Percentiles rank a stretch among this genome's conserved stretches.
Conservation (phyloP, 2,797 vertebrate species). For the Oryzias dopingdopingensis region DNA sequence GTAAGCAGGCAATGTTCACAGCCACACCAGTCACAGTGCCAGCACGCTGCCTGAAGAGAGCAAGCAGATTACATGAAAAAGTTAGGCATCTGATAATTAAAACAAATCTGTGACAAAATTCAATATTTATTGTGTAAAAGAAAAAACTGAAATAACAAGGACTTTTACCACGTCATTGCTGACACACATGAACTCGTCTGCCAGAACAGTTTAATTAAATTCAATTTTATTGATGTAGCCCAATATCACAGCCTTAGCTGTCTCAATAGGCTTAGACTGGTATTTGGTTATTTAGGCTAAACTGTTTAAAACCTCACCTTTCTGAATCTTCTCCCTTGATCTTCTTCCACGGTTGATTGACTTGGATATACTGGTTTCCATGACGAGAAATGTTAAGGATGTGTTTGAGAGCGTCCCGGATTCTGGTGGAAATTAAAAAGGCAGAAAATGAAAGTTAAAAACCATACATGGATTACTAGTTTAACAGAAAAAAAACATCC, state of each 20-base stretch:
- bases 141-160: no score
- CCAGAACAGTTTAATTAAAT: no score
- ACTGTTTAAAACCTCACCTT: constrained; percentile 66
- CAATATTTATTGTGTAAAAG: no score
- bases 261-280: no score
- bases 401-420: constrained; percentile 90
- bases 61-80: constrained; percentile 5
- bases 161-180: no score
- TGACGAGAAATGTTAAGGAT: constrained; percentile 93
- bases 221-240: no score
- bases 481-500: no score
- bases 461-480: no score
- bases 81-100: background rate
- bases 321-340: constrained; percentile 88
- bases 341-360: constrained; percentile 93
- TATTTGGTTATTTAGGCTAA: background rate
- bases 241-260: no score
- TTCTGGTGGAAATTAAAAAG: constrained; percentile 69
- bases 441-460: constrained; percentile 1
- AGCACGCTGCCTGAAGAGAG: constrained; percentile 79
- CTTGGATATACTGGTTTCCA: constrained; percentile 97
- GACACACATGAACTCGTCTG: no score
- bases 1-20: constrained; percentile 86
- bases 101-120: no score
- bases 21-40: constrained; percentile 90